Conservation (phyloP, 2,797 vertebrate species). For the Trematocara caparti region DNA sequence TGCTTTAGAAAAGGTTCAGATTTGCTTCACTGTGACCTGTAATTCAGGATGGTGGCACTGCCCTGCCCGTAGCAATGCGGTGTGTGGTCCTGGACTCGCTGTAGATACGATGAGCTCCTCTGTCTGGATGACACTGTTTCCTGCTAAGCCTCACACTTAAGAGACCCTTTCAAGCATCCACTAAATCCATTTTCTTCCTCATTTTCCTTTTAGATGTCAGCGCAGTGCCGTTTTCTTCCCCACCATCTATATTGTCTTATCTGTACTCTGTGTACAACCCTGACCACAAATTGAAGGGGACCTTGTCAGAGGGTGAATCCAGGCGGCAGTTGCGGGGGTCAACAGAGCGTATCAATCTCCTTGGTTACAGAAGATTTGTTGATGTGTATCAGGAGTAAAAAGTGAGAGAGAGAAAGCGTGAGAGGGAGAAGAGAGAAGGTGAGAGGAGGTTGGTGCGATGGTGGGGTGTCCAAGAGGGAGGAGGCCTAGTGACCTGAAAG, state of each 20-base stretch:
- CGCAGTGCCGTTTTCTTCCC: background rate
- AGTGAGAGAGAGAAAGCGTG: background rate
- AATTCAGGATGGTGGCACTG: background rate
- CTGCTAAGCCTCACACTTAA: conserved; percentile 12
- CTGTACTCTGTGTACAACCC: background rate
- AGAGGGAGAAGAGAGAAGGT: conserved; percentile 31
- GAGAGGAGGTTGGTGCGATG: conserved; percentile 12
- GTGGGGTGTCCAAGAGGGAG: conserved; percentile 51
- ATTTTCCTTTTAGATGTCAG: background rate
- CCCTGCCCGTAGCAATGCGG: background rate
- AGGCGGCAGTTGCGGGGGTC: conserved; percentile 15
- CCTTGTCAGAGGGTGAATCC: conserved; percentile 34
- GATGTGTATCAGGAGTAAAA: background rate
- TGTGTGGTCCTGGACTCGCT: conserved; percentile 3
- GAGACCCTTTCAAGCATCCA: background rate
- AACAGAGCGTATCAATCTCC: conserved; percentile 45
- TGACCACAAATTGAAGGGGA: conserved; percentile 46
- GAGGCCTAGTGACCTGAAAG: conserved; percentile 67
- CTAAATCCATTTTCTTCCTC: conserved; percentile 9
- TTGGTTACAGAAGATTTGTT: background rate
- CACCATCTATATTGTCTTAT: background rate
- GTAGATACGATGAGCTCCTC: background rate
- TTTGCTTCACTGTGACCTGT: background rate
- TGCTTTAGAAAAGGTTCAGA: background rate
- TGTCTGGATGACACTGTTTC: conserved; percentile 12